These are phyloP conservation scores for Xestia rhomboidea DNA, from an alignment of 2,888 invertebrate genomes.

Conservation along the genomic window DNA sequence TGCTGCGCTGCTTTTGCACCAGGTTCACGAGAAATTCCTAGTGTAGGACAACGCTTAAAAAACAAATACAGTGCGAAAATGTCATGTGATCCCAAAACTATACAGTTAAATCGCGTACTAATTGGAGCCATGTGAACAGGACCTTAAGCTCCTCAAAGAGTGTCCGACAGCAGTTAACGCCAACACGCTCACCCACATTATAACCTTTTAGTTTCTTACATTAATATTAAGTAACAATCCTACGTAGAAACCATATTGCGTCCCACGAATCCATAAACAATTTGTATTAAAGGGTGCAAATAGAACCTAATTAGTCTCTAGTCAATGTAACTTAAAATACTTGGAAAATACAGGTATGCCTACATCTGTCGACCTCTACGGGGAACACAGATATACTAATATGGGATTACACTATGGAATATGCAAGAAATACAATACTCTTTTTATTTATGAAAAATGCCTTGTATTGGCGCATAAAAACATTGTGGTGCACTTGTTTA, in stretches of 20 bases:
- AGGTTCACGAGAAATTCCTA: no score
- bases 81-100: background rate
- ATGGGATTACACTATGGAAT: no score
- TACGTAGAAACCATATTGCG: background rate
- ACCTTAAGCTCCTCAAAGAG: background rate
- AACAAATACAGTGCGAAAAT: background rate
- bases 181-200: slow-evolving; percentile 31
- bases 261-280: background rate
- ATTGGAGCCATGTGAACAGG: background rate
- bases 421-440: no score
- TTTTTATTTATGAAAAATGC: no score
- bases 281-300: background rate
- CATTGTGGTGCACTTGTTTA: no score
- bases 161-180: slow-evolving; percentile 10
- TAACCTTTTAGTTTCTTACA: background rate
- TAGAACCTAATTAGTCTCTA: background rate
- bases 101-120: background rate
- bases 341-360: background rate
- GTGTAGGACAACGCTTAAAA: no score
- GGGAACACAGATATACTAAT: background rate
- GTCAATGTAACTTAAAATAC: background rate
- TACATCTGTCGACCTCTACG: background rate
- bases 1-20: no score
- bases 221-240: slow-evolving; percentile 11
- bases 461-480: no score